A percentile compares a stretch with the other conserved stretches of the same genome.
These are phyloP conservation scores for Enhydra lutris DNA, from an alignment of 2,113 vertebrate species.

Conservation along the genomic window DNA sequence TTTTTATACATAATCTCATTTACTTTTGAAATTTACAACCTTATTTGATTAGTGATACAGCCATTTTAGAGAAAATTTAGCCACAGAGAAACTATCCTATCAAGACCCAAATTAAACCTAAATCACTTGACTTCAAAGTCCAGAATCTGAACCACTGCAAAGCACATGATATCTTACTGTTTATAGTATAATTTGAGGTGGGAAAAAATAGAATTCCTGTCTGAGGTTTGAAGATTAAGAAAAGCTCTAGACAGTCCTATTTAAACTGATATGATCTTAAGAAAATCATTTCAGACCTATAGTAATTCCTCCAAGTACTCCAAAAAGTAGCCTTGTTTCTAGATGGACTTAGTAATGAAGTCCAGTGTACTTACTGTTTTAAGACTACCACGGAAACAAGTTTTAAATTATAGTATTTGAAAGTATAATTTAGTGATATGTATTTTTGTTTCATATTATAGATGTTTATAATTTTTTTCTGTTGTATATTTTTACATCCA, in stretches of 20 bases:
- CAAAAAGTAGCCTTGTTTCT: not conserved
- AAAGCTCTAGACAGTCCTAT: not conserved
- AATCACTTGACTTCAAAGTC: not conserved
- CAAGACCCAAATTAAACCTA: not conserved
- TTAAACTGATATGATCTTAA: not conserved
- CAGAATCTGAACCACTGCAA: not conserved
- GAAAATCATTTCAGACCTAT: not conserved
- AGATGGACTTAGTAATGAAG: not conserved
- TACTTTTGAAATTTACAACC: not conserved
- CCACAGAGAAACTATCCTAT: not conserved
- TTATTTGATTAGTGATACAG: not conserved
- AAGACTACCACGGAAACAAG: not conserved
- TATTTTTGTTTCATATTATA: not conserved
- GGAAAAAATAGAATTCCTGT: not conserved
- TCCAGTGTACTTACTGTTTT: not conserved
- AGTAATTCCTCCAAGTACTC: not conserved
- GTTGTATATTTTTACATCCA: not conserved
- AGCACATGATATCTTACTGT: not conserved
- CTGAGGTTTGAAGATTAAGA: not conserved
- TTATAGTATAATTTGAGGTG: not conserved
- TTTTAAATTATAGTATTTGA: not conserved
- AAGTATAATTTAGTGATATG: not conserved
- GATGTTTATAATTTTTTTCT: not conserved
- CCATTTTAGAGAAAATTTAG: not conserved
- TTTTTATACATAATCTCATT: not conserved